A percentile compares a stretch with the other conserved stretches of the same genome.
phyloP scores from a whole-genome alignment of 2,888 invertebrate species.

The Andrena minutula region DNA sequence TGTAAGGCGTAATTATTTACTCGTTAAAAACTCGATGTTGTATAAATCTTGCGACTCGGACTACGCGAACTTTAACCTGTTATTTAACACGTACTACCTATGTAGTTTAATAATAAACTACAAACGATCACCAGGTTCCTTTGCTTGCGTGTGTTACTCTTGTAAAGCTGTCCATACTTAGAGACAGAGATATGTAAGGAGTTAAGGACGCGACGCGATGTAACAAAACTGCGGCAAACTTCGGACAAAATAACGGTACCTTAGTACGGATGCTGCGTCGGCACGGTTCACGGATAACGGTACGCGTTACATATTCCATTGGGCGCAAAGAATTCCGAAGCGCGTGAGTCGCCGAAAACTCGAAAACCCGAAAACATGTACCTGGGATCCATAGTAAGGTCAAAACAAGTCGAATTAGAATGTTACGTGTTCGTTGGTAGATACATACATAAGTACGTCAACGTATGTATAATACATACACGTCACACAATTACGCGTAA shows the following conservation, averaged over 20 bases:
- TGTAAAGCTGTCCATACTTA: too few species aligned
- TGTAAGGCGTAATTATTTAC: too few species aligned
- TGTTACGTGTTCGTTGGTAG: neutral
- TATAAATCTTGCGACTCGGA: too few species aligned
- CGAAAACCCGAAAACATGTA: neutral
- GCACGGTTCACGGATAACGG: conserved; percentile 39
- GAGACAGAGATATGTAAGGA: too few species aligned
- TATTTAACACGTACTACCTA: too few species aligned
- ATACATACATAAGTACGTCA: too few species aligned
- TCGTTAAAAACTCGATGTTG: too few species aligned
- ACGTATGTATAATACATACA: neutral
- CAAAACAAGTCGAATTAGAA: neutral
- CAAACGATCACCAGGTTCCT: too few species aligned
- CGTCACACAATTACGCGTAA: neutral
- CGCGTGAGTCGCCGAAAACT: neutral
- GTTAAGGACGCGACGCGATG: neutral
- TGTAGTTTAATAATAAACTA: too few species aligned
- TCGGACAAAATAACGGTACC: conserved; percentile 44
- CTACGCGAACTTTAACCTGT: too few species aligned
- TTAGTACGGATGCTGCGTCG: conserved; percentile 56
- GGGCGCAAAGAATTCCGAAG: neutral
- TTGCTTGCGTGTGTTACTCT: too few species aligned
- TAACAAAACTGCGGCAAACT: neutral
- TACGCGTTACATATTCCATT: conserved; percentile 17
- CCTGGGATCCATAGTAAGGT: neutral